phyloP scores from a whole-genome alignment of 2,113 vertebrate genomes.

The Gobiocypris rarus region DNA sequence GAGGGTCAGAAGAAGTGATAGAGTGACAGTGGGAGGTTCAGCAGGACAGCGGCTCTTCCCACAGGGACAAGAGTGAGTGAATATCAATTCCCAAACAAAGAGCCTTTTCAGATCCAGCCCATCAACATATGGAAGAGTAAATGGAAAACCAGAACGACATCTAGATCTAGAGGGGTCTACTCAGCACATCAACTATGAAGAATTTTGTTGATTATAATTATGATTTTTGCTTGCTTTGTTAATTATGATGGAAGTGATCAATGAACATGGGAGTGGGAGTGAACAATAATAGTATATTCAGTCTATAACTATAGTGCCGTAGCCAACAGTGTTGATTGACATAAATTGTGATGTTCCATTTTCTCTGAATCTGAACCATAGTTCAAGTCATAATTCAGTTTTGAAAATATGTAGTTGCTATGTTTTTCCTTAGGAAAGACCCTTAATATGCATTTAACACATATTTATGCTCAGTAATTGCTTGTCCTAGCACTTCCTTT shows the following conservation, averaged over 20 bases:
- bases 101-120: conserved; percentile 76
- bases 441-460: not conserved
- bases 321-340: too few species aligned
- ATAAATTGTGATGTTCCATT: too few species aligned
- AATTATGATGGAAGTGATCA: not conserved
- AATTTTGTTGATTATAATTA: not conserved
- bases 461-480: not conserved
- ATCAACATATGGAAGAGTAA: conserved; percentile 80
- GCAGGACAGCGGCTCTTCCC: too few species aligned
- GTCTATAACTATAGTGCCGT: not conserved
- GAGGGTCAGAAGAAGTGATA: conserved; percentile 30
- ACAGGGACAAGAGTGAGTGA: conserved; percentile 79
- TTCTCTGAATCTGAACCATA: too few species aligned
- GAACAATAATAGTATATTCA: too few species aligned
- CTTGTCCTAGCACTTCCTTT: not conserved
- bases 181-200: not conserved
- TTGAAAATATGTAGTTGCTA: not conserved
- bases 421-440: not conserved
- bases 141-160: too few species aligned
- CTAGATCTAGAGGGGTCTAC: not conserved
- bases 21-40: conserved; percentile 55
- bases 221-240: not conserved
- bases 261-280: not conserved
- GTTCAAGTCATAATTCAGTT: too few species aligned
- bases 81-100: conserved; percentile 85